Evolutionary conservation across 2,797 vertebrate species (phyloP).

Genomic region (Clamator glandarius): DNA sequence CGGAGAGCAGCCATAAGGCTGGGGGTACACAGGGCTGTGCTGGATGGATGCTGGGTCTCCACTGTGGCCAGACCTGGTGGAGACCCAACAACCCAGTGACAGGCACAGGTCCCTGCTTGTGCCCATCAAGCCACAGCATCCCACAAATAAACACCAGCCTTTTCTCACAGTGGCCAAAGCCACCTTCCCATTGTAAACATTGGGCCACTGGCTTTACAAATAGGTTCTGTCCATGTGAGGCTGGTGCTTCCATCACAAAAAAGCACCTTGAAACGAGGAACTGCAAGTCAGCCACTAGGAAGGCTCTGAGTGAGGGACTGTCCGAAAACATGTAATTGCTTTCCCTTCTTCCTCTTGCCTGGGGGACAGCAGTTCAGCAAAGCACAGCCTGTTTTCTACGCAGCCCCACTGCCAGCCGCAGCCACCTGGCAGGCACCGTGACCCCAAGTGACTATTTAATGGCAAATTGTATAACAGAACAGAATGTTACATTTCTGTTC

Average conservation of each 20-base stretch:
- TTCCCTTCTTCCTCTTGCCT: not conserved
- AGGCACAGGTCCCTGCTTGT: not conserved
- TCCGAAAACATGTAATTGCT: not conserved
- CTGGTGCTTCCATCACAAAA: not conserved
- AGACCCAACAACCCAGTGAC: not conserved
- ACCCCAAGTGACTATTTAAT: slow-evolving; percentile 14
- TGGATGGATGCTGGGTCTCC: not conserved
- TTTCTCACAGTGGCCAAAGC: not conserved
- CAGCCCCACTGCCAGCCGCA: not conserved
- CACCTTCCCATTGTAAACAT: not conserved
- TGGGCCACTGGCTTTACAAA: not conserved
- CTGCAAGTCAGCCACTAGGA: not conserved
- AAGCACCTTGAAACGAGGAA: not conserved
- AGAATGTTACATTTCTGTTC: slow-evolving; percentile 62
- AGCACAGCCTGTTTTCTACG: not conserved
- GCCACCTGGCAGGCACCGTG: slow-evolving; percentile 9
- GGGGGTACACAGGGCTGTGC: not conserved
- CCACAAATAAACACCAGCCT: not conserved
- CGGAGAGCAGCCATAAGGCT: not conserved
- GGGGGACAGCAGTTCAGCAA: not conserved
- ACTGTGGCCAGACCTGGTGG: accelerated
- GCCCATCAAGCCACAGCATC: not conserved
- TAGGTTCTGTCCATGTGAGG: accelerated
- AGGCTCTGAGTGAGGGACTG: not conserved
- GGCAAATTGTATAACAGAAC: slow-evolving; percentile 59